Conservation (phyloP, 2,888 invertebrate genomes). For the Phragmatobia fuliginosa region DNA sequence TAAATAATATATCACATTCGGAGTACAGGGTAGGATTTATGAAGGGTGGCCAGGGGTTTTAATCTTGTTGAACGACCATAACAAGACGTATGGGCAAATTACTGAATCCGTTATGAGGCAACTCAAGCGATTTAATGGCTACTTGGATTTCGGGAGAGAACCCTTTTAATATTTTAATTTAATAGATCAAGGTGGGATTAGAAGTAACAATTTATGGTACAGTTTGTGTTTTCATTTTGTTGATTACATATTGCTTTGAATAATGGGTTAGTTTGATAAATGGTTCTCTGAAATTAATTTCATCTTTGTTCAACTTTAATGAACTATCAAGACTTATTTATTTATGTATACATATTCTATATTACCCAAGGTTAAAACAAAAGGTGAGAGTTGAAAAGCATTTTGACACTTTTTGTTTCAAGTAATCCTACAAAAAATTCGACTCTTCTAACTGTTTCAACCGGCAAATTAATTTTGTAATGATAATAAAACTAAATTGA, state of each 20-base stretch:
- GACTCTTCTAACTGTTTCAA: background rate
- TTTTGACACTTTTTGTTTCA: background rate
- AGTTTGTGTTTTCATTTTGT: constrained; percentile 44
- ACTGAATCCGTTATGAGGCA: constrained; percentile 81
- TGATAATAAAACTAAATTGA: background rate
- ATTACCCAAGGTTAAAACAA: background rate
- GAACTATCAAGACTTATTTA: background rate
- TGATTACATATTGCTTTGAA: constrained; percentile 43
- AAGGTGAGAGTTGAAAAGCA: background rate
- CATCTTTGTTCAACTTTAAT: background rate
- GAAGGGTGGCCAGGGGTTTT: constrained; percentile 82
- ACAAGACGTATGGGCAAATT: constrained; percentile 85
- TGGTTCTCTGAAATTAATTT: constrained; percentile 1
- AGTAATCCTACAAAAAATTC: background rate
- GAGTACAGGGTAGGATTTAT: constrained; percentile 79
- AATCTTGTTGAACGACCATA: constrained; percentile 83
- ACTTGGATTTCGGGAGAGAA: constrained; percentile 72
- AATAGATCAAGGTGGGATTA: constrained; percentile 67
- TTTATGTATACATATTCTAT: background rate
- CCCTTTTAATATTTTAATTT: constrained; percentile 75
- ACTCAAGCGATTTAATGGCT: constrained; percentile 77
- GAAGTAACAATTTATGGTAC: constrained; percentile 57
- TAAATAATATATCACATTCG: constrained; percentile 81
- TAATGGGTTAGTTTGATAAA: constrained; percentile 14
- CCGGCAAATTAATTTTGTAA: background rate